Conservation (phyloP, 64 coral and sea anemone genomes). For the Montipora sp. region DNA sequence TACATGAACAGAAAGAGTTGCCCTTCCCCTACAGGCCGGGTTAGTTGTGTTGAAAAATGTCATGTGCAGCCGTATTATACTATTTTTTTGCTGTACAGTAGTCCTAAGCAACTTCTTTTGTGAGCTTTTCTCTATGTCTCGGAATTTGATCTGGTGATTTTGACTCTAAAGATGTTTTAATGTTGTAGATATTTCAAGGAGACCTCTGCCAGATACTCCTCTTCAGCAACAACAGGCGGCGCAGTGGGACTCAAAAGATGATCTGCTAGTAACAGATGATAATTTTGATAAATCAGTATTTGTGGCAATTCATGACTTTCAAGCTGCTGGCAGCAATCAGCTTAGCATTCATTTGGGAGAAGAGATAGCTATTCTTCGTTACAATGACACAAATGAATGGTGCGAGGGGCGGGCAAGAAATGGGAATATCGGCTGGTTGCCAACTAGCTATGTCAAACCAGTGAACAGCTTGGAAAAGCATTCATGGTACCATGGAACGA, state of each 20-base stretch:
- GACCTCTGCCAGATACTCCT: conserved; percentile 68
- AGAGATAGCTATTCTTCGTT: conserved; percentile 71
- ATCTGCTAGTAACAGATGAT: conserved; percentile 17
- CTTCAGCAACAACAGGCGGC: conserved; percentile 14
- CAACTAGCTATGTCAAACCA: conserved; percentile 92
- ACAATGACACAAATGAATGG: conserved; percentile 90
- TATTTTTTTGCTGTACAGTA: no score
- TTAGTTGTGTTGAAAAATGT: no score
- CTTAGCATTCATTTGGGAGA: conserved; percentile 84
- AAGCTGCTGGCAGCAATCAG: conserved; percentile 83
- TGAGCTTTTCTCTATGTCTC: no score
- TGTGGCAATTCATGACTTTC: conserved; percentile 95
- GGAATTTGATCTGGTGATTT: no score
- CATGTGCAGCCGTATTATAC: no score
- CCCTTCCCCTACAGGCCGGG: no score
- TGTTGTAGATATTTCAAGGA: conserved; percentile 37
- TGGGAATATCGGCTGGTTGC: conserved; percentile 92
- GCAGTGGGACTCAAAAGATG: conserved; percentile 72
- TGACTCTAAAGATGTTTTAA: not conserved
- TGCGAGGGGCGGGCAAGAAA: conserved; percentile 85
- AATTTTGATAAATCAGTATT: conserved; percentile 80
- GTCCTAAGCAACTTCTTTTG: no score
- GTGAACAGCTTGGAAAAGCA: conserved; percentile 98
- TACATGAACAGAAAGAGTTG: no score
- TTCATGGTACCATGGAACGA: conserved; percentile 97